Evolutionary conservation across 2,113 vertebrate genomes (phyloP).

Genomic region (Sander lucioperca): DNA sequence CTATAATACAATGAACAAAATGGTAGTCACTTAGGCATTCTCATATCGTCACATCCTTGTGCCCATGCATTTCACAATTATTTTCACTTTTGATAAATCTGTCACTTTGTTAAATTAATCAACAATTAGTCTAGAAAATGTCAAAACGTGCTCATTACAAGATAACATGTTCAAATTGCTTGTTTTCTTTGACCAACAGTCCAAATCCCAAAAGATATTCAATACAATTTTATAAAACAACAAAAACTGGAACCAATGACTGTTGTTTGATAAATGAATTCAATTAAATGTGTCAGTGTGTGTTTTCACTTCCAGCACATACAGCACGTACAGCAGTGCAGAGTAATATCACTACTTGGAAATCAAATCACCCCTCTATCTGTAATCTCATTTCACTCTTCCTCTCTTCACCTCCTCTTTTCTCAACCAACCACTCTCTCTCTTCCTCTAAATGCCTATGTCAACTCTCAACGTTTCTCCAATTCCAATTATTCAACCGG

Average conservation of each 20-base stretch:
- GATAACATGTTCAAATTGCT: no score
- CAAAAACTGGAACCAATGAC: no score
- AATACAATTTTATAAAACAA: no score
- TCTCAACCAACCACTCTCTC: not conserved
- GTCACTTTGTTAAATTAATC: no score
- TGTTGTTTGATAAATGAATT: no score
- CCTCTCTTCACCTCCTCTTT: not conserved
- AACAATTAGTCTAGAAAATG: no score
- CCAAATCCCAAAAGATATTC: no score
- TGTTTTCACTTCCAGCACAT: no score
- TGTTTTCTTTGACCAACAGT: no score
- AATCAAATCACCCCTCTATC: not conserved
- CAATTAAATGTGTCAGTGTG: no score
- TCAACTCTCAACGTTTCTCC: not conserved
- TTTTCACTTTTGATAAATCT: no score
- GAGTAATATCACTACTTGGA: not conserved
- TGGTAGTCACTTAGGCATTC: not conserved
- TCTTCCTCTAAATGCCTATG: not conserved
- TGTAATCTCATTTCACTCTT: slow-evolving; percentile 2
- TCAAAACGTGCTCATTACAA: no score
- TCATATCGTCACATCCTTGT: not conserved
- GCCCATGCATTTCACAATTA: not conserved
- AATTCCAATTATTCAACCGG: slow-evolving; percentile 27
- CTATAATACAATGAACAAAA: not conserved
- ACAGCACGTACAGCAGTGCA: not conserved